These are phyloP conservation scores for Sphenopsis melanotis DNA, from an alignment of 2,797 vertebrate genomes.

Conservation along the genomic window DNA sequence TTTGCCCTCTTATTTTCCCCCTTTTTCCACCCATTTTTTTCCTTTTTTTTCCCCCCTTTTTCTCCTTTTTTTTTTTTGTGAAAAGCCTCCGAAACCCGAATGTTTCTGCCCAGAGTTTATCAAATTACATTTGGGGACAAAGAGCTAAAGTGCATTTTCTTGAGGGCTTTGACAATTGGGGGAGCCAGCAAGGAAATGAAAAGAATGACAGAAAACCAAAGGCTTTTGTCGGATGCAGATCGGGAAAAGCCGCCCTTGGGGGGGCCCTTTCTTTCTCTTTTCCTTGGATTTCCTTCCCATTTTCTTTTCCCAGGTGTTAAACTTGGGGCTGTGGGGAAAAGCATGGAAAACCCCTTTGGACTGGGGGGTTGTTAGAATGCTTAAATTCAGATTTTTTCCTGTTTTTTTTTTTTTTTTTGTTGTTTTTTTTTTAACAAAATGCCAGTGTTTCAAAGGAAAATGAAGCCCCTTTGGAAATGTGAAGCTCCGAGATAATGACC, in stretches of 20 bases:
- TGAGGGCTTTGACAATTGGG: slow-evolving; percentile 76
- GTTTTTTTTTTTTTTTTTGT: not conserved
- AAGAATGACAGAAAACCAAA: slow-evolving; percentile 69
- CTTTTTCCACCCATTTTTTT: not conserved
- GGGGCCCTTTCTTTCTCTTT: not conserved
- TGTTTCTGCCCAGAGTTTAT: slow-evolving; percentile 76
- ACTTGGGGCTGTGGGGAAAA: not conserved
- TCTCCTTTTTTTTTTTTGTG: not conserved
- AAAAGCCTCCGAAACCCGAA: slow-evolving; percentile 72
- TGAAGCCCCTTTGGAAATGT: slow-evolving; percentile 26
- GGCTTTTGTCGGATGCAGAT: slow-evolving; percentile 69
- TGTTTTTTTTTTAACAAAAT: not conserved
- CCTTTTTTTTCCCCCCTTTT: not conserved
- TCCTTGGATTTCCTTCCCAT: not conserved
- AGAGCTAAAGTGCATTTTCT: slow-evolving; percentile 77
- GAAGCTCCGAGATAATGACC: slow-evolving; percentile 37
- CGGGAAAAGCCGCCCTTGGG: slow-evolving; percentile 22
- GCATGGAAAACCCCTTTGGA: not conserved
- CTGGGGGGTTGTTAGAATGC: not conserved
- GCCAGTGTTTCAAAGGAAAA: slow-evolving; percentile 36
- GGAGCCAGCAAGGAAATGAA: slow-evolving; percentile 75
- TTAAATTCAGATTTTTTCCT: not conserved
- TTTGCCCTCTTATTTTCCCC: not conserved
- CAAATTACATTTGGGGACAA: slow-evolving; percentile 80
- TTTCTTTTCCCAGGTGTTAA: slow-evolving; percentile 17